Conservation (phyloP, 2,113 vertebrate species). For the Paraplagusia blochii region DNA sequence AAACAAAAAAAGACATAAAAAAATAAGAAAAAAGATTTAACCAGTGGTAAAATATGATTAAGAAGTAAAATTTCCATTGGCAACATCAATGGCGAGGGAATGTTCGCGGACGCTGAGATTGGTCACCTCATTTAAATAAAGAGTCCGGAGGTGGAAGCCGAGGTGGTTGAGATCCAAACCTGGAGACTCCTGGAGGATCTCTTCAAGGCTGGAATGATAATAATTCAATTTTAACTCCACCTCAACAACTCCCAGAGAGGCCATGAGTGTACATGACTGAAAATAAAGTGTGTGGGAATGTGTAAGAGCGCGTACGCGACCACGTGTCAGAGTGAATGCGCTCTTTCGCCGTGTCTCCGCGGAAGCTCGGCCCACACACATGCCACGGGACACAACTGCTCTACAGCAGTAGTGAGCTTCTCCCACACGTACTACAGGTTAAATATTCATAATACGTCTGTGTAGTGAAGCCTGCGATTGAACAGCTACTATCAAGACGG, state of each 20-base stretch:
- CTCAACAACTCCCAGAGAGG: constrained; percentile 23
- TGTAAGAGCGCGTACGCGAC: constrained; percentile 40
- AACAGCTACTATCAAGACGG: background rate
- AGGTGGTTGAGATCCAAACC: constrained; percentile 14
- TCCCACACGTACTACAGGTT: constrained; percentile 16
- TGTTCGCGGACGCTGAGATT: constrained; percentile 25
- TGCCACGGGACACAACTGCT: constrained; percentile 6
- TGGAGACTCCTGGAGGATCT: background rate
- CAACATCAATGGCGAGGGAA: constrained; percentile 10
- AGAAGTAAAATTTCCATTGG: too few relatives aligned
- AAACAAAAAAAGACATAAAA: too few relatives aligned
- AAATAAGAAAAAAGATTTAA: too few relatives aligned
- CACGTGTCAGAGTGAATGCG: constrained; percentile 23
- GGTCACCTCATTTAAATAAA: constrained; percentile 18
- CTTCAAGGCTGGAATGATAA: constrained; percentile 6
- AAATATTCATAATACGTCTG: constrained; percentile 13
- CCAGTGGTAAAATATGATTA: too few relatives aligned
- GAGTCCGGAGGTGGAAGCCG: background rate
- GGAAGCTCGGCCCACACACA: constrained; percentile 41
- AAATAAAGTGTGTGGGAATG: constrained; percentile 27
- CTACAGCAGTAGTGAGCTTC: constrained; percentile 27
- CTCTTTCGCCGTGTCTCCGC: constrained; percentile 16
- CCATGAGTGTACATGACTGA: constrained; percentile 19
- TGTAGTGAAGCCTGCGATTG: background rate
- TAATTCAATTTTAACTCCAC: constrained; percentile 4